Base-by-base conservation (phyloP, 2,888 invertebrate species). In the Stratiomys singularior region DNA sequence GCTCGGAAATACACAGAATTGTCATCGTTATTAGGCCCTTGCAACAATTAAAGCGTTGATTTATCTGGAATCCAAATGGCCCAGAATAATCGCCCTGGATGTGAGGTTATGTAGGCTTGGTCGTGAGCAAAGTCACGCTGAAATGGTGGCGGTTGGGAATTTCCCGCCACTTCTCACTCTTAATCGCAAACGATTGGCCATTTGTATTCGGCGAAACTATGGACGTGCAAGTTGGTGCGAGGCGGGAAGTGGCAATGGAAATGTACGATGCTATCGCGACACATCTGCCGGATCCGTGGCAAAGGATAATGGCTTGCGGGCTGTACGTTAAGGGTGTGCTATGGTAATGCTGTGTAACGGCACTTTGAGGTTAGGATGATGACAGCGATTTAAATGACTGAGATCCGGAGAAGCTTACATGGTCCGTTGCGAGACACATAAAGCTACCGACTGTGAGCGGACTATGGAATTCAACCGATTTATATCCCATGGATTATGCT, bases 11-110 rank as follows among this genome's bases (percentile, higher is more conserved):
- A 46, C 69, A 47, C 46, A 23, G 13, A 69, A 69, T 47, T 69
- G 69, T 69, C 47, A 25, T 47, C 69, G 30, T 69, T 69, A 69
- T 69, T 69, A 69, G 69, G 28, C 46, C 47, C 69, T 46, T 37
- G 30, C 44, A 47, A 46, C 69, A 69, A 47, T 69, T 69, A 69
- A 69, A 69, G 69, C 47, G 47, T 23, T 47, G 69, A 47, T 69
- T 69, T 69, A 47, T 69, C 69, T 47, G 69, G 25, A 69, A 69
- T 69, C 30, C 69, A 69, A 69, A 69, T 47, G 47, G 69, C 9
- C 46, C 69, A 46, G 47, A 69, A 69, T 69, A 47, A 69, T 27
- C 25, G 47, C n/a, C 69, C 21, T 15, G 60, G 60, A 2, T 11
- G 60, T 25, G 25, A 60, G 60, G n/a, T 37, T 37, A 37, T 37